These are phyloP conservation scores for Myotis yumanensis DNA, from an alignment of 2,113 vertebrate species.

Conservation along the genomic window DNA sequence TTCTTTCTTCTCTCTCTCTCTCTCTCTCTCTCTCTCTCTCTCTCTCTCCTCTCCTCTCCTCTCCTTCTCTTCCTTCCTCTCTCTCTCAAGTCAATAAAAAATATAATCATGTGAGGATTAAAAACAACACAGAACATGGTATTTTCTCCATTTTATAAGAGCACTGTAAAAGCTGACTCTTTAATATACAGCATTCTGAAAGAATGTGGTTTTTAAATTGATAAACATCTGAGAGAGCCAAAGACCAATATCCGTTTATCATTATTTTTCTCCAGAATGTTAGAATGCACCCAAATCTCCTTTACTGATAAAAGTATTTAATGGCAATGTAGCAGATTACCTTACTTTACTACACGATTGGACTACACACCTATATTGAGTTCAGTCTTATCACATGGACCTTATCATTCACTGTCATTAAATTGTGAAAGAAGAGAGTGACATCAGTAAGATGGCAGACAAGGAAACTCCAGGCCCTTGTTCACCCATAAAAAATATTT, in stretches of 20 bases:
- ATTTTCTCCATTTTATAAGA: constrained; percentile 13
- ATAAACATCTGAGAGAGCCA: not conserved
- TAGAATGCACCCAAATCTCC: not conserved
- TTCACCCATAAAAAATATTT: not conserved
- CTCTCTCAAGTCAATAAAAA: too few relatives aligned
- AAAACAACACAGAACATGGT: not conserved
- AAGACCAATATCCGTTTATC: not conserved
- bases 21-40: too few relatives aligned
- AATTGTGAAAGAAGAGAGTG: not conserved
- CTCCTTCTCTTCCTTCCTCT: too few relatives aligned
- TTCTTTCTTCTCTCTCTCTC: too few relatives aligned
- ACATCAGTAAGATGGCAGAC: not conserved
- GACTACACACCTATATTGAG: not conserved
- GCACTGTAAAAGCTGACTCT: not conserved
- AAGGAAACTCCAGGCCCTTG: not conserved
- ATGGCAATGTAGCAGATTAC: not conserved
- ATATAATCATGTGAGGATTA: not conserved
- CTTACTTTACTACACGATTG: not conserved
- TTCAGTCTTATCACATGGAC: not conserved
- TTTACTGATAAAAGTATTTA: not conserved
- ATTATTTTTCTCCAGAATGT: not conserved
- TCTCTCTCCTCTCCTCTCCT: too few relatives aligned
- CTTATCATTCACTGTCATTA: not conserved
- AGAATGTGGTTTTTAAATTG: not conserved
- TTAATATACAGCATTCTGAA: not conserved